Conservation (phyloP, 2,888 invertebrate genomes). For the Xylota sylvarum region DNA sequence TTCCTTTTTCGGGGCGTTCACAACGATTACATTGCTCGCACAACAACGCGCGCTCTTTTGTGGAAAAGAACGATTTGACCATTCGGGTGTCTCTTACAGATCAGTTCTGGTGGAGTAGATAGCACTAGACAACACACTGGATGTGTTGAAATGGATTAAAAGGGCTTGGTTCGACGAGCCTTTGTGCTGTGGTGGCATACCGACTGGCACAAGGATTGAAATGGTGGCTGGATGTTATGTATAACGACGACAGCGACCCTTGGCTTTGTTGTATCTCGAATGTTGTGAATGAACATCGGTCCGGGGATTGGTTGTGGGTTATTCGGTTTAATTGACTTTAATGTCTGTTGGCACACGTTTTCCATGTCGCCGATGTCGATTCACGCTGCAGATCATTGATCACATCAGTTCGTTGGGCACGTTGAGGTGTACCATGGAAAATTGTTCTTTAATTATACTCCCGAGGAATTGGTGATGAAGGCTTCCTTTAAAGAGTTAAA, state of each 20-base stretch:
- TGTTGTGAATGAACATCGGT: constrained; percentile 59
- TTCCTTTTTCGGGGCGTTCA: constrained; percentile 27
- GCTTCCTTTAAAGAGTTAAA: too few species aligned
- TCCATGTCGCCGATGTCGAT: constrained; percentile 71
- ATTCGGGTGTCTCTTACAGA: constrained; percentile 23
- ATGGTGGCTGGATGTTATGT: constrained; percentile 10
- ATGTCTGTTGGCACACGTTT: constrained; percentile 74
- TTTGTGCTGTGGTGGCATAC: constrained; percentile 34
- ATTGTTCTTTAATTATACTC: constrained; percentile 41
- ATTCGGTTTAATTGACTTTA: constrained; percentile 72
- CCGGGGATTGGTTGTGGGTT: constrained; percentile 24
- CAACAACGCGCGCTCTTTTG: not conserved
- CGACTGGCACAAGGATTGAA: constrained; percentile 33
- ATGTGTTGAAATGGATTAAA: constrained; percentile 47
- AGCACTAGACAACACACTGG: not conserved
- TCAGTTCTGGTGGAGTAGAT: constrained; percentile 30
- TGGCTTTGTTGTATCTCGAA: constrained; percentile 46
- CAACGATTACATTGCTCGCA: constrained; percentile 16
- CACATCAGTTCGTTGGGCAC: constrained; percentile 34
- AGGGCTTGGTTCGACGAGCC: constrained; percentile 47
- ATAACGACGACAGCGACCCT: constrained; percentile 48
- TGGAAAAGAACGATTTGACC: constrained; percentile 38
- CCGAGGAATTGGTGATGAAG: not conserved
- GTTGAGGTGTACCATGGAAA: constrained; percentile 37
- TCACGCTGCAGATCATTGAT: constrained; percentile 73